Evolutionary conservation across 2,888 invertebrate species (phyloP), one percentile per base, ranked within the genome.

Genomic region (Leptothorax acervorum): DNA sequence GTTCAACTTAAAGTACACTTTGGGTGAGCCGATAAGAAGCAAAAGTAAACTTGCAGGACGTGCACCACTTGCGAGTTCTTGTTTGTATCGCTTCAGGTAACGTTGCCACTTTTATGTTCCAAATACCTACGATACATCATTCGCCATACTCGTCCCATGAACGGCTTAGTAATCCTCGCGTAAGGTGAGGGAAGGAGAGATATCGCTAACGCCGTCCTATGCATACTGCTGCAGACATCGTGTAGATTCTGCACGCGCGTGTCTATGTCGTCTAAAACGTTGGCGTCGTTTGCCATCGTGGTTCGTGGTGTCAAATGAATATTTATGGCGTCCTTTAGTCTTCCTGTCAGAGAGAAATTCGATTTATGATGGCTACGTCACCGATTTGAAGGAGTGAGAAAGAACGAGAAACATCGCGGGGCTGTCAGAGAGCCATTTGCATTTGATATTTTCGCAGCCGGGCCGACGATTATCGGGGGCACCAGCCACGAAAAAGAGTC

Each of bases 361-460:
- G 86, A 90, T 90, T 89, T 88, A 85, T 85, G 85, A 85, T 85
- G 85, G 70, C 82, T 86, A 86, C 87, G 83, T 88, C 84, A 86
- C 66, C 68, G 86, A 88, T 86, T 85, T 63, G 65, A 55, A 31
- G 45, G 71, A 85, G 78, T 57, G 66, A 71, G 42, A 35, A 23
- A 81, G 57, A 66, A 11, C n/a, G 28, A 39, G 23, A 55, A 45
- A 70, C 55, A 57, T 51, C 65, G 62, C 42, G 53, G 74, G 62
- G 63, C 75, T 6, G 55, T 45, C 57, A 60, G 45, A 55, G 51
- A 68, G 48, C 57, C 48, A 51, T 83, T 83, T 78, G 82, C 79
- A 83, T 83, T 68, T 79, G 82, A 79, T 68, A 79, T 83, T 83
- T 79, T 76, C 51, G 57, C 82, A 39, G 60, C 48, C 79, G 35